Conservation (phyloP, 2,888 invertebrate genomes). For the Oscheius sp. region DNA sequence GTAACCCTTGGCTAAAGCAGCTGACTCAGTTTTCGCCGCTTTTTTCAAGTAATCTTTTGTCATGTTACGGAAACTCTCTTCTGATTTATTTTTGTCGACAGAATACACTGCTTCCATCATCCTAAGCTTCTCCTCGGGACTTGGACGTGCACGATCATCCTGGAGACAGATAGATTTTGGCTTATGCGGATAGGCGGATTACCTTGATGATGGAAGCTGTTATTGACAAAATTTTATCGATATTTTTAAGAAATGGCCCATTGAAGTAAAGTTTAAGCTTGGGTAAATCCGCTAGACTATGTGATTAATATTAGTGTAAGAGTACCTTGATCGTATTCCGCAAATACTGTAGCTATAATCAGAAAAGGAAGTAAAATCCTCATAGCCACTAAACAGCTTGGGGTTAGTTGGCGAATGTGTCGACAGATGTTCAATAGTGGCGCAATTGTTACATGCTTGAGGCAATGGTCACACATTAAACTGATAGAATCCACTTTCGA, state of each 20-base stretch:
- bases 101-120: neutral
- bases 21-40: neutral
- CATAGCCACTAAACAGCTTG: too few relatives aligned
- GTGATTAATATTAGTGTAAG: too few relatives aligned
- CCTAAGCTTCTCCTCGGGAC: neutral
- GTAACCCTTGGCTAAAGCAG: conserved; percentile 2
- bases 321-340: too few relatives aligned
- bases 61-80: neutral
- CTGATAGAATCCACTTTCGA: neutral
- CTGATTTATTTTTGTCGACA: neutral
- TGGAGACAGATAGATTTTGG: too few relatives aligned
- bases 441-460: neutral
- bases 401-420: too few relatives aligned
- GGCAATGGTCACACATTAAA: neutral
- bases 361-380: too few relatives aligned
- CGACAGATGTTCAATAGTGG: neutral
- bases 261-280: neutral
- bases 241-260: conserved; percentile 1
- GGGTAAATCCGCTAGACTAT: neutral
- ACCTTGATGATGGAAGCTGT: neutral
- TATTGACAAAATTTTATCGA: neutral
- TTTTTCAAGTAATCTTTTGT: neutral
- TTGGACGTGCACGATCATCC: neutral
- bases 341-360: too few relatives aligned
- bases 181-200: too few relatives aligned